These are phyloP conservation scores for Atrina japonica DNA, from an alignment of 2,888 invertebrate genomes.

Conservation along the genomic window DNA sequence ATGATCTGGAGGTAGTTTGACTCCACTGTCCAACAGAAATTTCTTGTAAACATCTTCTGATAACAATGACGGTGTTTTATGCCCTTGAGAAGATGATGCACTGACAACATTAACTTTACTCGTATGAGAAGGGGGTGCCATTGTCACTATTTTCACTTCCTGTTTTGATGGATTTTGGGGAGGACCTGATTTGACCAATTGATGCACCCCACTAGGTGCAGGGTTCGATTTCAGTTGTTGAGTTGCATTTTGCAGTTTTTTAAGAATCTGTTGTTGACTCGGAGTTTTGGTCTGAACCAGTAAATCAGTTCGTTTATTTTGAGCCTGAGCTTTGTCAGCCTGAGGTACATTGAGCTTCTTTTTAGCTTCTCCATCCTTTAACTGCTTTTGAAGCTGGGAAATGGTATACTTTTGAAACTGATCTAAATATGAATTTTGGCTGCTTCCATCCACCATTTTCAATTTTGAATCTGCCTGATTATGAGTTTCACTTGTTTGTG, in stretches of 20 bases:
- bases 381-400: constrained; percentile 19
- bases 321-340: constrained; percentile 33
- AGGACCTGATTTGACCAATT: neutral
- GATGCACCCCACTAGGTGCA: neutral
- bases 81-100: neutral
- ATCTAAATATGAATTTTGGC: constrained; percentile 48
- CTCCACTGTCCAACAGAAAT: constrained; percentile 24
- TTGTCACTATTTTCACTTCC: neutral
- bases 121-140: constrained; percentile 3
- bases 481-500: constrained; percentile 18
- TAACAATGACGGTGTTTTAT: neutral
- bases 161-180: neutral
- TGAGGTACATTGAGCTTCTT: neutral
- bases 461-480: neutral
- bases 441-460: constrained; percentile 28
- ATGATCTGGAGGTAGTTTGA: constrained; percentile 12
- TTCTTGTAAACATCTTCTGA: constrained; percentile 19
- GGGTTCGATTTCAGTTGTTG: constrained; percentile 1
- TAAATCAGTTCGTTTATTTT: constrained; percentile 18
- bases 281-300: constrained; percentile 19
- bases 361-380: constrained; percentile 1
- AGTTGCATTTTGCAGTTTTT: constrained; percentile 25
- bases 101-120: constrained; percentile 8
- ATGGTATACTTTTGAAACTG: constrained; percentile 61
- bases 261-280: constrained; percentile 23